Percentiles rank a stretch among this genome's conserved stretches.
Evolutionary conservation across 1,140 invertebrate genomes (phyloP).

Genomic region (Zaprionus ornatus): DNA sequence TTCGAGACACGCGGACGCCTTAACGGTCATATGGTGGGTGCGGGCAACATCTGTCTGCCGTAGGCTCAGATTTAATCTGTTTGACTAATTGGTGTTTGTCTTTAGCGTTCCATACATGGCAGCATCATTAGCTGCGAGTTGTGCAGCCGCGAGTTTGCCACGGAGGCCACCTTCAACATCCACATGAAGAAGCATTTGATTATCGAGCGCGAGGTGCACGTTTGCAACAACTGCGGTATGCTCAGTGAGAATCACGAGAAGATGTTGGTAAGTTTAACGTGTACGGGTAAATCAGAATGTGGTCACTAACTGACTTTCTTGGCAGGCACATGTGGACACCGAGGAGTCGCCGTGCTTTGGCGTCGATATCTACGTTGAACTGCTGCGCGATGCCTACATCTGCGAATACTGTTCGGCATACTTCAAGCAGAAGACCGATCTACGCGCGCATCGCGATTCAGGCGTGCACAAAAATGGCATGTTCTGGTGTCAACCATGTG

Average conservation of each 20-base stretch:
- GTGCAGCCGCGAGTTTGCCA: slow-evolving; percentile 65
- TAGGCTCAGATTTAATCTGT: neutral
- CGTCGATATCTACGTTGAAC: slow-evolving; percentile 41
- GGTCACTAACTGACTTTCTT: neutral
- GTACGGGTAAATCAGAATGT: neutral
- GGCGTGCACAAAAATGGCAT: slow-evolving; percentile 57
- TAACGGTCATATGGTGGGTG: slow-evolving; percentile 61
- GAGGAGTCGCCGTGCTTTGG: slow-evolving; percentile 40
- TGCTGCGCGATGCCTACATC: slow-evolving; percentile 54
- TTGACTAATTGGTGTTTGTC: neutral
- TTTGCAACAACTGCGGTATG: slow-evolving; percentile 66
- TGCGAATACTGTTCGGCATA: slow-evolving; percentile 71
- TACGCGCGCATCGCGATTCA: slow-evolving; percentile 60
- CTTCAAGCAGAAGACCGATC: slow-evolving; percentile 53
- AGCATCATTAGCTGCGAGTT: slow-evolving; percentile 61
- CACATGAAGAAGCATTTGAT: slow-evolving; percentile 73
- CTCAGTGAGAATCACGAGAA: slow-evolving; percentile 45
- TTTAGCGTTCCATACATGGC: slow-evolving; percentile 53
- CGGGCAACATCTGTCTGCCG: neutral
- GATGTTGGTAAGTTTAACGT: slow-evolving; percentile 33
- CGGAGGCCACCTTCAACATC: slow-evolving; percentile 51
- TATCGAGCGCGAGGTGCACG: slow-evolving; percentile 50
- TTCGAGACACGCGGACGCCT: slow-evolving; percentile 62
- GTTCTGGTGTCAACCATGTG: slow-evolving; percentile 62
- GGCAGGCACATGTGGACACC: slow-evolving; percentile 19